Conservation (phyloP, 1,140 invertebrate genomes). For the Dendrolimus kikuchii region DNA sequence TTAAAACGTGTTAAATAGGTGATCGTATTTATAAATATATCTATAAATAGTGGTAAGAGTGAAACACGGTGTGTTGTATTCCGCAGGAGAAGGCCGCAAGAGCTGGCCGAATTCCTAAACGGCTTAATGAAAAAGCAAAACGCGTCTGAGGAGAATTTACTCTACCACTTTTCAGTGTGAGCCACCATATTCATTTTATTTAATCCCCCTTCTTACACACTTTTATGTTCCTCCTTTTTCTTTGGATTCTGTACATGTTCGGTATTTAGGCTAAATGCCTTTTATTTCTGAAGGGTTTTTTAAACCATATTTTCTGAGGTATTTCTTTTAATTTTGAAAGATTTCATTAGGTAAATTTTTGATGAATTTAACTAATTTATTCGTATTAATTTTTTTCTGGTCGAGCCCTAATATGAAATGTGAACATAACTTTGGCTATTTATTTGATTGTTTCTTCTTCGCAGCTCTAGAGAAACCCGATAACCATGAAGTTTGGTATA, state of each 20-base stretch:
- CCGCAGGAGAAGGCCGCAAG: conserved; percentile 69
- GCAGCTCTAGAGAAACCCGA: too few relatives aligned
- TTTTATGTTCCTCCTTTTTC: conserved; percentile 1
- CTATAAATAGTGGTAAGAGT: background rate
- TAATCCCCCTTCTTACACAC: conserved; percentile 14
- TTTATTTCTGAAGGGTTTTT: too few relatives aligned
- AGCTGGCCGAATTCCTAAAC: conserved; percentile 71
- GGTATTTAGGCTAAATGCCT: background rate
- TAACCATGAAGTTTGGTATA: too few relatives aligned
- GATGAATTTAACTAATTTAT: background rate
- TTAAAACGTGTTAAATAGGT: too few relatives aligned
- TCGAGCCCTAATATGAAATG: background rate
- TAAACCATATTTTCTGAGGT: too few relatives aligned
- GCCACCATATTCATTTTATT: conserved; percentile 59
- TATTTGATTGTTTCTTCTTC: too few relatives aligned
- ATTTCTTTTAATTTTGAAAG: too few relatives aligned
- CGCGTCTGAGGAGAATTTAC: conserved; percentile 64
- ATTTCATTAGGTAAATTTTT: background rate
- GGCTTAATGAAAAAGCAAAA: conserved; percentile 62
- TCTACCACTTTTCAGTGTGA: conserved; percentile 73
- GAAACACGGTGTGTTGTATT: conserved; percentile 30
- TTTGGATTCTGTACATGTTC: conserved; percentile 24
- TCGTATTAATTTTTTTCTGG: background rate
- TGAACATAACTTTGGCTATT: too few relatives aligned
- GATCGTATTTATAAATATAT: too few relatives aligned